A percentile compares a stretch with the other conserved stretches of the same genome.
phyloP scores from a whole-genome alignment of 2,888 invertebrate genomes.

The Argyra leucocephala region DNA sequence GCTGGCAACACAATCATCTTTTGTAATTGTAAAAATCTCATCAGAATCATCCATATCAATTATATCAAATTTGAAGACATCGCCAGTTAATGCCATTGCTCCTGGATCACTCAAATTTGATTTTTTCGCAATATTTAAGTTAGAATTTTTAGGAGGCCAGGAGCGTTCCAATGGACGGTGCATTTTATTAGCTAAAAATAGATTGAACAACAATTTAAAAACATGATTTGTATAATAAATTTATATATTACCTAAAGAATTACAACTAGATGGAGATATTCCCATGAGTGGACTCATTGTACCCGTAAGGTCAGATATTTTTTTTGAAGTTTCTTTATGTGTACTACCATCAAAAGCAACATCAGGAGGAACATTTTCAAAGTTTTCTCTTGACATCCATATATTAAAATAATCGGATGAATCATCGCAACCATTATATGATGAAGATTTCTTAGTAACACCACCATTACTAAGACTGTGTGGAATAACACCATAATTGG shows the following conservation, averaged over 20 bases:
- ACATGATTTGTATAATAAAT: background rate
- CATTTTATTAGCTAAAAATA: conserved; percentile 19
- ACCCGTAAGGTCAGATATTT: conserved; percentile 16
- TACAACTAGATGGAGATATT: background rate
- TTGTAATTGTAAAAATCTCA: conserved; percentile 11
- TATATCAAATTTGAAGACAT: conserved; percentile 73
- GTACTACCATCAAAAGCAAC: conserved; percentile 32
- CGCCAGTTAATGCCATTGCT: conserved; percentile 53
- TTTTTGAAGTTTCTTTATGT: conserved; percentile 29
- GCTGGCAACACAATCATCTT: background rate
- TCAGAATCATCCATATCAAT: conserved; percentile 66
- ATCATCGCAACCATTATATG: conserved; percentile 18
- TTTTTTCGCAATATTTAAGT: background rate
- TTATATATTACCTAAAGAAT: background rate
- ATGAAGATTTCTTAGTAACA: conserved; percentile 20
- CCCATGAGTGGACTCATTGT: conserved; percentile 27
- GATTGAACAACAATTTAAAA: background rate
- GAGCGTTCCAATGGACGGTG: conserved; percentile 71
- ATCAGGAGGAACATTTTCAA: conserved; percentile 40
- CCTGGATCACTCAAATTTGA: background rate
- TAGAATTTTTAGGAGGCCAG: conserved; percentile 58
- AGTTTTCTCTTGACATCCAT: conserved; percentile 42
- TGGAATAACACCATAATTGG: conserved; percentile 30
- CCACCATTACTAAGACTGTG: conserved; percentile 19
- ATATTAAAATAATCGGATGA: conserved; percentile 33